Percentiles rank a stretch among this genome's conserved stretches.
phyloP scores from a whole-genome alignment of 2,113 vertebrate species.

The Ovis canadensis region DNA sequence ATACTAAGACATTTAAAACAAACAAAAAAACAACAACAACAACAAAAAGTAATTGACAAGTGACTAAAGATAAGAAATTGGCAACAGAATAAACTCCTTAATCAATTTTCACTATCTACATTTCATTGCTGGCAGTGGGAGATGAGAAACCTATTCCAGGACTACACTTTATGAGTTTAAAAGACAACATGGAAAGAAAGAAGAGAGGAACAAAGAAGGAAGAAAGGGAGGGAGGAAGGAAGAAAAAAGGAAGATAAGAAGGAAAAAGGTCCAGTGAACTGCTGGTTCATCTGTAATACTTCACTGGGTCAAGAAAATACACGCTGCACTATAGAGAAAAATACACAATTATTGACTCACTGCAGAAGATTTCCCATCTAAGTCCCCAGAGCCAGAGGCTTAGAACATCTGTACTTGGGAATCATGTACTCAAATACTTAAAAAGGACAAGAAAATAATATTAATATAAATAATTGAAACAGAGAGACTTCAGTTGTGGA shows the following conservation, averaged over 20 bases:
- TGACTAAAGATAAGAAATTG: neutral
- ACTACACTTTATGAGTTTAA: neutral
- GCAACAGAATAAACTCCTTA: neutral
- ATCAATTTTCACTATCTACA: neutral
- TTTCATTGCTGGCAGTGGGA: neutral
- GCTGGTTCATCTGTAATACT: neutral
- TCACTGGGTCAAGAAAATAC: neutral
- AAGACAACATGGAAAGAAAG: neutral
- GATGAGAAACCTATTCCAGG: neutral
- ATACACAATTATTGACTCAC: neutral
- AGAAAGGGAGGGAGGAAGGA: neutral
- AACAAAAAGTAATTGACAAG: neutral
- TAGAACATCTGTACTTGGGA: neutral
- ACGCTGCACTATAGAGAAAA: neutral
- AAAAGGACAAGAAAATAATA: neutral
- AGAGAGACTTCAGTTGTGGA: neutral
- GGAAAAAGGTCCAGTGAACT: neutral
- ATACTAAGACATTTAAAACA: neutral
- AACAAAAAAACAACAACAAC: neutral
- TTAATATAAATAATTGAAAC: neutral
- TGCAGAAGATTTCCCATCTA: neutral
- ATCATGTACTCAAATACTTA: neutral
- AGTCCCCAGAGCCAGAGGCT: neutral
- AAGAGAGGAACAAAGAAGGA: neutral
- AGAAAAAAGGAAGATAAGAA: neutral